A percentile compares a stretch with the other conserved stretches of the same genome.
Evolutionary conservation across 2,888 invertebrate species (phyloP).

Genomic region (Pseudococcus jackbeardsleyi): DNA sequence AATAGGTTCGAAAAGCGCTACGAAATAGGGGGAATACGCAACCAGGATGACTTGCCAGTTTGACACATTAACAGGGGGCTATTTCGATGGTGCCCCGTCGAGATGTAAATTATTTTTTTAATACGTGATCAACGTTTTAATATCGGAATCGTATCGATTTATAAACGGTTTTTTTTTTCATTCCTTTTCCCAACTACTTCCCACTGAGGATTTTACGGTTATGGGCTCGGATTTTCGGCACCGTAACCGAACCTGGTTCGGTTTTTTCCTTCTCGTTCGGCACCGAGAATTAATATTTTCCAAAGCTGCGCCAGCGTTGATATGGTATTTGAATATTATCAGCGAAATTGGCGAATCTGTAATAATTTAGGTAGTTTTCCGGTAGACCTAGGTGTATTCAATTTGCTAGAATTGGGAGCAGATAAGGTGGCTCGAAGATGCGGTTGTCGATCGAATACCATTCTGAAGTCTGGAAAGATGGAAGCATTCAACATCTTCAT

Average conservation of each 20-base stretch:
- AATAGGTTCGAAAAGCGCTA: neutral
- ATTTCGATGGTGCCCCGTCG: conserved; percentile 52
- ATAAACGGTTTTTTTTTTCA: conserved; percentile 31
- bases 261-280: neutral
- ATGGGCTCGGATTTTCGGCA: conserved; percentile 11
- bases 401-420: neutral
- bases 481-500: conserved; percentile 27
- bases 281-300: conserved; percentile 39
- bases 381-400: neutral
- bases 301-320: neutral
- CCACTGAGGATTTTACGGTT: conserved; percentile 64
- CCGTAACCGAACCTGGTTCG: conserved; percentile 36
- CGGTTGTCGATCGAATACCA: conserved; percentile 14
- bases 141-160: conserved; percentile 58
- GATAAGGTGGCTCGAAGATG: neutral
- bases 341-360: neutral
- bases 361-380: conserved; percentile 8
- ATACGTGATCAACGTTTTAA: conserved; percentile 62
- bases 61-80: conserved; percentile 52
- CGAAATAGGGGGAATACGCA: neutral
- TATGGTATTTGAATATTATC: neutral
- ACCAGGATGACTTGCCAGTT: conserved; percentile 41
- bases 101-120: conserved; percentile 64
- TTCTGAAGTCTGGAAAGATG: too few species aligned
- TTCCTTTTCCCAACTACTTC: conserved; percentile 46